phyloP scores from a whole-genome alignment of 2,888 invertebrate genomes.

The Lathronympha strigana region DNA sequence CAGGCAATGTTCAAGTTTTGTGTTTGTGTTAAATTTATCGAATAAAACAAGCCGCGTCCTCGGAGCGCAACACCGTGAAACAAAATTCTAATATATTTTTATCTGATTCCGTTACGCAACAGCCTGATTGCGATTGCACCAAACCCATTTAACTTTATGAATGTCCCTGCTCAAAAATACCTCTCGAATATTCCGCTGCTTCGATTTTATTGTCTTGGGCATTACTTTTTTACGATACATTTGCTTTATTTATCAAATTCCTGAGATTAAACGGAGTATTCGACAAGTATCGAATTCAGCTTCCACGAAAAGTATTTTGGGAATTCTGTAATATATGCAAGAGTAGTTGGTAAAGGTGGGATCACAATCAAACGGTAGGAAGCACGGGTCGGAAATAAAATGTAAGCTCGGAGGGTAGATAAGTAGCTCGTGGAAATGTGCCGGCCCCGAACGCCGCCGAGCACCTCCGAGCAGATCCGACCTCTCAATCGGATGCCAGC shows the following conservation, averaged over 20 bases:
- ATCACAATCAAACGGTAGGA: conserved; percentile 66
- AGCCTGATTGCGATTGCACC: conserved; percentile 70
- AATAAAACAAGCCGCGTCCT: conserved; percentile 28
- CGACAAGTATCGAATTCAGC: conserved; percentile 40
- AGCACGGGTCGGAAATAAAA: conserved; percentile 77
- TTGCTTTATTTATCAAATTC: conserved; percentile 71
- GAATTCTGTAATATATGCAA: conserved; percentile 29
- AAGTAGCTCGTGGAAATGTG: conserved; percentile 72
- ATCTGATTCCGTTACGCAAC: conserved; percentile 75
- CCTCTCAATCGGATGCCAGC: conserved; percentile 80
- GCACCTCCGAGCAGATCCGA: conserved; percentile 44
- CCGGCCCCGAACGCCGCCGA: conserved; percentile 54
- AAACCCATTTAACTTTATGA: conserved; percentile 83
- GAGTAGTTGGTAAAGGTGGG: conserved; percentile 48
- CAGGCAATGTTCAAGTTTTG: background rate
- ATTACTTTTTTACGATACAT: conserved; percentile 73
- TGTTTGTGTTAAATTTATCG: conserved; percentile 5
- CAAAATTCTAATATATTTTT: conserved; percentile 53
- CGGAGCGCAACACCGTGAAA: conserved; percentile 27
- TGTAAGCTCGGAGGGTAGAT: conserved; percentile 78
- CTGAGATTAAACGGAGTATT: conserved; percentile 63
- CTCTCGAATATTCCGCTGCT: conserved; percentile 70
- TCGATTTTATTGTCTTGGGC: conserved; percentile 76
- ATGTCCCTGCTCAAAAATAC: conserved; percentile 72
- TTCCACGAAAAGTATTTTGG: background rate